phyloP scores from a whole-genome alignment of 2,113 vertebrate genomes.

The Carassius carassius region DNA sequence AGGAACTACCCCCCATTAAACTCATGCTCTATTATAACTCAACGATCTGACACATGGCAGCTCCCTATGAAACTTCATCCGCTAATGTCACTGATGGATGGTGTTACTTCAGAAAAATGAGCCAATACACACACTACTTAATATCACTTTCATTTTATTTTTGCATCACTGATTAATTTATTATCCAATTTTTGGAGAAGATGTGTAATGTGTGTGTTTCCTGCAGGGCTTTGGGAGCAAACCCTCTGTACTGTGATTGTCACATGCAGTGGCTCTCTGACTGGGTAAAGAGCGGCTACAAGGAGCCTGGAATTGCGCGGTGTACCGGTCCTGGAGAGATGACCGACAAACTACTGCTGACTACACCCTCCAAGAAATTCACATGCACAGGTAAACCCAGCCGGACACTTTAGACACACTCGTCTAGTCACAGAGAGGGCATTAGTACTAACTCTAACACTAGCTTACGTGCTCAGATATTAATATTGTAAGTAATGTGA shows the following conservation, averaged over 20 bases:
- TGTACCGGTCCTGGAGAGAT: conserved; percentile 94
- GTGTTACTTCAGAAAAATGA: neutral
- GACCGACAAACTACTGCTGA: conserved; percentile 96
- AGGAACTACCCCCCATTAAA: neutral
- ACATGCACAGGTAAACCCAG: conserved; percentile 87
- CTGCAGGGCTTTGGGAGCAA: conserved; percentile 92
- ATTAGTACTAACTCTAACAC: conserved; percentile 6
- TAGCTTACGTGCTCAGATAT: neutral
- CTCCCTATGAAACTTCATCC: neutral
- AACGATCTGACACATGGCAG: neutral
- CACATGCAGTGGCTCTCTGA: conserved; percentile 98
- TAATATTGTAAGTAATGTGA: conserved; percentile 74
- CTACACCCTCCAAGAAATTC: conserved; percentile 97
- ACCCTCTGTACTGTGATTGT: conserved; percentile 96
- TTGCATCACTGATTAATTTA: neutral
- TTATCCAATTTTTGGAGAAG: neutral
- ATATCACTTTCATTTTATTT: neutral
- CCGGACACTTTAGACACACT: neutral
- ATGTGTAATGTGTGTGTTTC: conserved; percentile 10
- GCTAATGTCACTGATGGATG: neutral
- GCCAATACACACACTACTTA: neutral
- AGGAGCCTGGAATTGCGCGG: conserved; percentile 95
- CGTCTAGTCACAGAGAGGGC: neutral
- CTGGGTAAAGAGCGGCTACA: conserved; percentile 98
- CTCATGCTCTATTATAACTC: neutral